Percentiles rank a stretch among this genome's conserved stretches.
phyloP scores from a whole-genome alignment of 1,140 invertebrate species.

The Drosophila tsacasi region DNA sequence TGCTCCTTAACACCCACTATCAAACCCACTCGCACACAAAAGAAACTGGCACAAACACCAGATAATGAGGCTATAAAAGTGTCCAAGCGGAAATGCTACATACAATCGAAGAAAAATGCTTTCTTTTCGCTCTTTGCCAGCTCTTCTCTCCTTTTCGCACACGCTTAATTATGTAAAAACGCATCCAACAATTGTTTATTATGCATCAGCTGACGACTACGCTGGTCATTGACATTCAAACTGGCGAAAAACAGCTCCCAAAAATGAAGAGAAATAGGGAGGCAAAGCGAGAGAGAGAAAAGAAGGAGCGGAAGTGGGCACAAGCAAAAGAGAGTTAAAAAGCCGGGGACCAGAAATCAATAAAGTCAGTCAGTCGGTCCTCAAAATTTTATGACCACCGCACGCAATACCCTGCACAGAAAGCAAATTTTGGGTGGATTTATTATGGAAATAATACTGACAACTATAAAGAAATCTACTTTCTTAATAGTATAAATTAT shows the following conservation, averaged over 20 bases:
- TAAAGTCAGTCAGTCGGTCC: slow-evolving; percentile 51
- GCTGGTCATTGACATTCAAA: slow-evolving; percentile 77
- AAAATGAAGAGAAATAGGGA: slow-evolving; percentile 40
- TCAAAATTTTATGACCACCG: slow-evolving; percentile 61
- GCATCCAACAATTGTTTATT: slow-evolving; percentile 67
- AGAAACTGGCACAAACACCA: slow-evolving; percentile 34
- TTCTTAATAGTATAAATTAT: not conserved
- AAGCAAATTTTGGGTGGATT: not conserved
- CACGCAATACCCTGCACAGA: slow-evolving; percentile 61
- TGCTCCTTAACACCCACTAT: slow-evolving; percentile 31
- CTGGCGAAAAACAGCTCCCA: slow-evolving; percentile 34
- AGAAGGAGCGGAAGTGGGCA: slow-evolving; percentile 8
- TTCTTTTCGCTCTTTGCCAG: slow-evolving; percentile 15
- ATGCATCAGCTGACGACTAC: slow-evolving; percentile 69
- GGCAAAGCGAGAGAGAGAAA: slow-evolving; percentile 3
- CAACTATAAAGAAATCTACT: not conserved
- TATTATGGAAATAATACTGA: not conserved
- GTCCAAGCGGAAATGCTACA: slow-evolving; percentile 68
- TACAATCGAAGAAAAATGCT: slow-evolving; percentile 47
- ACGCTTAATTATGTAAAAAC: slow-evolving; percentile 45
- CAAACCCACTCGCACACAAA: slow-evolving; percentile 4
- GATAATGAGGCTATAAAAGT: slow-evolving; percentile 67
- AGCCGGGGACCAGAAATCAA: slow-evolving; percentile 65
- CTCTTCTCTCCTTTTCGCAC: slow-evolving; percentile 12
- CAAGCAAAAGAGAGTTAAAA: slow-evolving; percentile 13